Conservation (phyloP, 2,888 invertebrate genomes). For the Mythimna loreyi region DNA sequence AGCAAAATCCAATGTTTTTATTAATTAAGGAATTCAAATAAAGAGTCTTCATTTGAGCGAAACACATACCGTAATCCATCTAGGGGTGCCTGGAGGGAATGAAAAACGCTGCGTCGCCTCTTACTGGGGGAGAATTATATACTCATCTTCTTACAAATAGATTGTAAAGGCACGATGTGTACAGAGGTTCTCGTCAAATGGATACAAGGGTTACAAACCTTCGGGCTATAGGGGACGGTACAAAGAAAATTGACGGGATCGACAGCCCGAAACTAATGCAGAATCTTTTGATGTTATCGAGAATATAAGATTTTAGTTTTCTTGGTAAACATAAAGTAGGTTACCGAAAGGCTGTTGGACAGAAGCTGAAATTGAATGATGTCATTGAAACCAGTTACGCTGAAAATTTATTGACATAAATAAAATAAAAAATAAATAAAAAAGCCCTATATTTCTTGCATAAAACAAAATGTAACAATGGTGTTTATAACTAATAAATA, state of each 20-base stretch:
- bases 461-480: too few relatives aligned
- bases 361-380: conserved; percentile 15
- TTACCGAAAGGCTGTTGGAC: conserved; percentile 31
- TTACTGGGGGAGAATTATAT: conserved; percentile 84
- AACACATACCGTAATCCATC: conserved; percentile 58
- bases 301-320: conserved; percentile 44
- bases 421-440: too few relatives aligned
- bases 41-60: conserved; percentile 47
- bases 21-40: conserved; percentile 57
- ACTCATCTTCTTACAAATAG: conserved; percentile 87
- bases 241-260: conserved; percentile 77
- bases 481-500: too few relatives aligned
- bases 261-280: conserved; percentile 71
- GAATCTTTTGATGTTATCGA: conserved; percentile 56
- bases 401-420: neutral
- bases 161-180: conserved; percentile 82
- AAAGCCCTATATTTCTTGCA: too few relatives aligned
- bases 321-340: conserved; percentile 29
- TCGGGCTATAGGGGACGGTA: conserved; percentile 76
- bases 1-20: conserved; percentile 8
- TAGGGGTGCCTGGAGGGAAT: conserved; percentile 71
- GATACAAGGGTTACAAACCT: conserved; percentile 73
- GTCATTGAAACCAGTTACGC: neutral
- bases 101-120: conserved; percentile 80
- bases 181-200: conserved; percentile 79